A percentile compares a stretch with the other conserved stretches of the same genome.
Evolutionary conservation across 2,888 invertebrate species (phyloP).

Genomic region (Scotopteryx bipunctaria): DNA sequence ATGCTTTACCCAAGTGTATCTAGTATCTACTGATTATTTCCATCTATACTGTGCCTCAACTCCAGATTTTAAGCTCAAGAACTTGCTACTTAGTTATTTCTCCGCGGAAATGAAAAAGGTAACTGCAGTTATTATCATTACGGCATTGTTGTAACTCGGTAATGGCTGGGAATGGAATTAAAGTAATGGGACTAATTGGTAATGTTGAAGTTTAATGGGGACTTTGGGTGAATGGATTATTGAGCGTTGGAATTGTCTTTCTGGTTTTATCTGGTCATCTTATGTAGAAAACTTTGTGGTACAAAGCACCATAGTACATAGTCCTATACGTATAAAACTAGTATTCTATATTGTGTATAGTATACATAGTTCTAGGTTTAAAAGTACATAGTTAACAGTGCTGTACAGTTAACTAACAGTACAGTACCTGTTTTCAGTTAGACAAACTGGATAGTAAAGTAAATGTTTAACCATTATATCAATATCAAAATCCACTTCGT

Average conservation of each 20-base stretch:
- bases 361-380: not conserved
- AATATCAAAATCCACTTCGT: no score
- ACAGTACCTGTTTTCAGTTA: no score
- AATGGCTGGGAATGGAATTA: conserved; percentile 30
- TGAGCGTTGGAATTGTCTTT: not conserved
- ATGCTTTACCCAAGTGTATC: not conserved
- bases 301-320: no score
- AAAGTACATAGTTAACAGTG: no score
- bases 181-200: conserved; percentile 34
- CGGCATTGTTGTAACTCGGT: conserved; percentile 32
- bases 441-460: no score
- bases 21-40: not conserved
- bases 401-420: no score
- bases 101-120: conserved; percentile 35
- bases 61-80: conserved; percentile 39
- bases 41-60: conserved; percentile 33
- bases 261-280: not conserved
- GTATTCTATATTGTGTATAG: no score
- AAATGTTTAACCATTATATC: no score
- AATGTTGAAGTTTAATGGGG: conserved; percentile 16
- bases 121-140: conserved; percentile 38
- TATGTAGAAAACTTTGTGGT: no score
- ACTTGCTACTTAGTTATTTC: conserved; percentile 35
- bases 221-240: conserved; percentile 8
- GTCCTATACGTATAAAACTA: no score